phyloP scores from a whole-genome alignment of 2,797 vertebrate genomes.

The Luscinia megarhynchos region DNA sequence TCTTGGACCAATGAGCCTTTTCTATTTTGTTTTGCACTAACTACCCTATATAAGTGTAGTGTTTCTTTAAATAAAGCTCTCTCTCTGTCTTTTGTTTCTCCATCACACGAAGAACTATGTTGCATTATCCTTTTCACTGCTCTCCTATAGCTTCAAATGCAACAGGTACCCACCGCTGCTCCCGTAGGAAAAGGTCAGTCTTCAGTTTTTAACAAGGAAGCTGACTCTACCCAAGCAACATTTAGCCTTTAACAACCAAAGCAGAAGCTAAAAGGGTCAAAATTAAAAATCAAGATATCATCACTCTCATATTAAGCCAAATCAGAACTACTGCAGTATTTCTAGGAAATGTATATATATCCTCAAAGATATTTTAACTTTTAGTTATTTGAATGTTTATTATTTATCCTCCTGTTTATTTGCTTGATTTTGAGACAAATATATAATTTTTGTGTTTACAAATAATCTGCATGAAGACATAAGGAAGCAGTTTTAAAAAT shows the following conservation, averaged over 20 bases:
- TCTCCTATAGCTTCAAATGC: no score
- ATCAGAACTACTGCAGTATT: neutral
- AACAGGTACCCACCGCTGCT: no score
- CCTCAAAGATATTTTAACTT: neutral
- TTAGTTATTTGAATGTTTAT: neutral
- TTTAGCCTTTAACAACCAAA: neutral
- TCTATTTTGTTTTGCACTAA: no score
- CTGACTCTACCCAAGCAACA: neutral
- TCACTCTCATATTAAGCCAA: accelerated
- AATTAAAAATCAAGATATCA: neutral
- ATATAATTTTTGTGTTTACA: neutral
- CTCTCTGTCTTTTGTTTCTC: no score
- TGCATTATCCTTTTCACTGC: no score
- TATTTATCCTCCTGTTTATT: neutral
- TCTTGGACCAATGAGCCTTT: no score
- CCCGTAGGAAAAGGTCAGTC: neutral
- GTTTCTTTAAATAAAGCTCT: no score
- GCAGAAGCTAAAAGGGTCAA: neutral
- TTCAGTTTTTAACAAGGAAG: neutral
- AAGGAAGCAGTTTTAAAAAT: neutral
- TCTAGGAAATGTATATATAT: neutral
- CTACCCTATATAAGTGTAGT: no score
- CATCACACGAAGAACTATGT: no score
- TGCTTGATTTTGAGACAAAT: neutral
- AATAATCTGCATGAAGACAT: neutral